phyloP scores from a whole-genome alignment of 1,140 invertebrate genomes.

The Calliopsis andreniformis region DNA sequence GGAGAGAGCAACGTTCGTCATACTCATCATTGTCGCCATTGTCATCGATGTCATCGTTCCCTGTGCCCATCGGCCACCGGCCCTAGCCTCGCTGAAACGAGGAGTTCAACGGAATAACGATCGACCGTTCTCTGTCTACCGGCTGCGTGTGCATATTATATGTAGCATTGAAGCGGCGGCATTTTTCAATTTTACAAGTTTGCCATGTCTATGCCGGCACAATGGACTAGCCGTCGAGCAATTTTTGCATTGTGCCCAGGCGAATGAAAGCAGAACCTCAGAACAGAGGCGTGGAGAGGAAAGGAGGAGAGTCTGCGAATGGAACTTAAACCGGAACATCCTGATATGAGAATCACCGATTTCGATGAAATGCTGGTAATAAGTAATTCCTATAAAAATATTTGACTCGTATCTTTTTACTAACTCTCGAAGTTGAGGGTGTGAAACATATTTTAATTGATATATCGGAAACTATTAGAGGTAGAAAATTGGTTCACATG shows the following conservation, averaged over 20 bases:
- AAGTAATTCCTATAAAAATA: too few species aligned
- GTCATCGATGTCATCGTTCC: constrained; percentile 66
- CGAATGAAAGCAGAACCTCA: constrained; percentile 35
- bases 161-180: constrained; percentile 44
- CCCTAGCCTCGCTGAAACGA: constrained; percentile 15
- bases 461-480: too few species aligned
- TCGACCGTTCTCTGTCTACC: constrained; percentile 16
- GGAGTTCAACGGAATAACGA: constrained; percentile 50
- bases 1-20: constrained; percentile 55
- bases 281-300: too few species aligned
- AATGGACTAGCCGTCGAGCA: constrained; percentile 41
- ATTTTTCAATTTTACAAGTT: constrained; percentile 53
- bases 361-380: too few species aligned
- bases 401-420: too few species aligned
- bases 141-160: constrained; percentile 32
- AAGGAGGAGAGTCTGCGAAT: too few species aligned
- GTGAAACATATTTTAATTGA: too few species aligned
- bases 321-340: too few species aligned
- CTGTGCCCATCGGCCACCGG: constrained; percentile 26
- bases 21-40: constrained; percentile 66
- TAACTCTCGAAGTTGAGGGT: too few species aligned
- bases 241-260: constrained; percentile 42
- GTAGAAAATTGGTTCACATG: too few species aligned
- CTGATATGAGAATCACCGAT: too few species aligned
- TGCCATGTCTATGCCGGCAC: constrained; percentile 41